Conservation (phyloP, 2,797 vertebrate species). For the Chelonia mydas region DNA sequence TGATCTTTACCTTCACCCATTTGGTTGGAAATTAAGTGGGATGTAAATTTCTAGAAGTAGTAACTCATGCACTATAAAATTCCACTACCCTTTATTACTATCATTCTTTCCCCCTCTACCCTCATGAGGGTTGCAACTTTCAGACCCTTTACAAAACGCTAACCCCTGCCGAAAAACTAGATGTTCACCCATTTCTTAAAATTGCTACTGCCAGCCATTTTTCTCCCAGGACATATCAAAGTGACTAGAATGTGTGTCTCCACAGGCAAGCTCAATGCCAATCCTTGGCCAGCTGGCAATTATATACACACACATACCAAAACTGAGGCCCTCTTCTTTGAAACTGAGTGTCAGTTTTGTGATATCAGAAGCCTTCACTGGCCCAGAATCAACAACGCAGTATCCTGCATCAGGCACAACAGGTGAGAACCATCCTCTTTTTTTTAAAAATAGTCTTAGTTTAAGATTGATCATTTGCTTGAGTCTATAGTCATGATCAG, state of each 20-base stretch:
- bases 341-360: background rate
- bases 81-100: background rate
- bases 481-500: slow-evolving; percentile 44
- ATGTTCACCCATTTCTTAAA: background rate
- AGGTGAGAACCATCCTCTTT: slow-evolving; percentile 13
- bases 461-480: slow-evolving; percentile 18
- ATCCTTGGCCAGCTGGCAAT: background rate
- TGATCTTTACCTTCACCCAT: slow-evolving; percentile 15
- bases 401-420: slow-evolving; percentile 6
- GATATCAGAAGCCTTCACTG: background rate
- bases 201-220: background rate
- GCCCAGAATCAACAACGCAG: background rate
- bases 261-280: background rate
- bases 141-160: background rate
- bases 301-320: background rate
- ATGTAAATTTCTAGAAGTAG: background rate
- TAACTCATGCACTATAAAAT: background rate
- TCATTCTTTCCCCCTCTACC: background rate
- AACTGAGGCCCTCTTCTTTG: background rate
- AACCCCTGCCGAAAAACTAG: background rate
- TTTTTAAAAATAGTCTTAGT: background rate
- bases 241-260: background rate
- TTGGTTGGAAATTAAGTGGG: background rate
- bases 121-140: background rate
- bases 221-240: background rate